Evolutionary conservation across 2,113 vertebrate genomes (phyloP), one percentile per base, ranked within the genome.

Genomic region (Erythrolamprus reginae): DNA sequence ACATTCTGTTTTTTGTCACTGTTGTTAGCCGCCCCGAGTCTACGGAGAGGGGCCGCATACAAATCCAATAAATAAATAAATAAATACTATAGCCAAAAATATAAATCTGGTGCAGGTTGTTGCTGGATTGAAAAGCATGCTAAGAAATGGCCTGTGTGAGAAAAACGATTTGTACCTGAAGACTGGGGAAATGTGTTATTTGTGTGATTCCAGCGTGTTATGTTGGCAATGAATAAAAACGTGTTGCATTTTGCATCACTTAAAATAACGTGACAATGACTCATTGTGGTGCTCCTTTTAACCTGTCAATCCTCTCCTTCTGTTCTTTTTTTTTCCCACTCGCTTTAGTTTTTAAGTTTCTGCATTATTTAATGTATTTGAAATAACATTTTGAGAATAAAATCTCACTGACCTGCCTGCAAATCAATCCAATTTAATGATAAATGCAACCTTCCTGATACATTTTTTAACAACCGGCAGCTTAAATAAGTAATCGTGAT

Each of bases 371-470:
- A 91, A 4, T 61, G n/a, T 51, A 82, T 86, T 87, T 21, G 2
- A 56, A 88, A 51, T 89, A 52, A 38, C 65, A 33, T n/a, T 10
- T 3, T 23, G 88, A 10, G 2, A 89, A 52, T 21, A 90, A 82
- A 83, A 51, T 58, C 42, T 26, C 87, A 56, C 48, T 77, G 52
- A 10, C 38, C n/a, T 0, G 0, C 70, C n/a, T 0, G 61, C 61
- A 52, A 2, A 2, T n/a, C 61, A 55, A 82, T 56, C 10, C 1
- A 53, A 28, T 12, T 87, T 24, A 87, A 55, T 87, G 90, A 48
- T 19, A 55, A 87, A 42, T 42, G 19, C 38, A 48, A 21, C 26
- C 53, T 82, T 86, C 52, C 55, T 87, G 4, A 4, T 58, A 83
- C 52, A 15, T 88, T 90, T 90, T 90, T n/a, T 50, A 26, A 45